Base-by-base conservation (phyloP, 2,113 vertebrate species). In the Tiliqua scincoides region DNA sequence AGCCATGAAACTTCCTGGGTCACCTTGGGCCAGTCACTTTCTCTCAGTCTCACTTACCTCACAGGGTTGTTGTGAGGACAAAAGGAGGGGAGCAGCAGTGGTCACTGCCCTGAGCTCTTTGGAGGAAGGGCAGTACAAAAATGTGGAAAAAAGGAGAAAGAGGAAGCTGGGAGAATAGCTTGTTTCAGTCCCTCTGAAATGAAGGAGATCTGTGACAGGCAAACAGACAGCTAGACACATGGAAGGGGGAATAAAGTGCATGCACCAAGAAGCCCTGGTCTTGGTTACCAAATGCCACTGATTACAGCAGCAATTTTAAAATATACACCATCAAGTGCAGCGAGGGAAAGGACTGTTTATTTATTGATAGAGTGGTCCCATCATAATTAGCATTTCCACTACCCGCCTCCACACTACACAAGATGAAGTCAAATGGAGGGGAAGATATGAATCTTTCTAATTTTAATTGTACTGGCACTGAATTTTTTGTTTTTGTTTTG, bases 291-390 rank as follows among this genome's bases (percentile, higher is more conserved):
- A 54, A 12, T 68, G 30, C 68, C 57, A 85, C 83, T 67, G 83
- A 79, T 78, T 93, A 86, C 57, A 79, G 30, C n/a, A 59, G 52
- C 72, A 85, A 79, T 85, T 87, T 92, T 90, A 89, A 95, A 92
- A 87, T 52, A 83, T 61, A 85, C 65, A 82, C n/a, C 62, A 32
- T 30, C 57, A 72, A 57, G 77, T 81, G 63, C 62, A 71, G 68
- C 0, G 14, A 59, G 37, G 27, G 85, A 91, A 93, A 92, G 43
- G 11, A 85, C 59, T 71, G 43, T 86, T 91, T 79, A 59, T 95
- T 95, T 93, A 88, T 92, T 93, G 88, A 91, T 67, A 80, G 27
- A 54, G 17, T 18, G 35, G 94, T 93, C 93, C 84, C 88, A 89
- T 85, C 76, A 87, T 90, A 91, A 93, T 91, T 91, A 92, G 92